phyloP scores from a whole-genome alignment of 2,113 vertebrate species.

The Illadopsis cleaveri region DNA sequence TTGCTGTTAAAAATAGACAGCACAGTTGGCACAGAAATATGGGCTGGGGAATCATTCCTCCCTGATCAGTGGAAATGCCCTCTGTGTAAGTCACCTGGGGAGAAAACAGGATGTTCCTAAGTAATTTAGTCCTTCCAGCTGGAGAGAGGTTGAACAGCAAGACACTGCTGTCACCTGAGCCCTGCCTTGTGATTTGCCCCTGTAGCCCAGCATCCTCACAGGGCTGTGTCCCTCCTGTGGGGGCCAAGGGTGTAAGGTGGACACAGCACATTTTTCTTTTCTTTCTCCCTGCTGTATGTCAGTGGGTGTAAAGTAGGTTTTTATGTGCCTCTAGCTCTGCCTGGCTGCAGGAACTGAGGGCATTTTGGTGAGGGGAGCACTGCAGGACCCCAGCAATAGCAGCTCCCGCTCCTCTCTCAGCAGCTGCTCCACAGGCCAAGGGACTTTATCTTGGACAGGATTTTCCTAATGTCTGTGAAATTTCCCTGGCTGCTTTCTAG shows the following conservation, averaged over 20 bases:
- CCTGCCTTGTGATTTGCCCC: neutral
- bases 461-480: neutral
- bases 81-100: neutral
- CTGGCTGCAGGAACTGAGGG: neutral
- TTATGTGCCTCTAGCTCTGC: neutral
- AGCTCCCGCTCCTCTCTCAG: neutral
- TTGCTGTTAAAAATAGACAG: conserved; percentile 70
- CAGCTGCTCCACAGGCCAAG: neutral
- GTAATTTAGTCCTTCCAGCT: neutral
- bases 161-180: neutral
- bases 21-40: neutral
- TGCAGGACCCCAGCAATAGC: fast-evolving
- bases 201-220: fast-evolving
- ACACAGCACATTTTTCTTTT: neutral
- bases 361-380: neutral
- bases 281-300: neutral
- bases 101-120: neutral
- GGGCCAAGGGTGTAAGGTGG: neutral
- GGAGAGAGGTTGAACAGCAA: neutral
- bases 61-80: conserved; percentile 46
- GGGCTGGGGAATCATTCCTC: conserved; percentile 15
- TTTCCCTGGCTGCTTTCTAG: neutral
- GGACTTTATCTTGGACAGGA: neutral
- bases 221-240: neutral
- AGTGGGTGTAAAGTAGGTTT: neutral